Evolutionary conservation across 2,113 vertebrate species (phyloP), one percentile per base, ranked within the genome.

Genomic region (Hypocryptadius cinnamomeus): DNA sequence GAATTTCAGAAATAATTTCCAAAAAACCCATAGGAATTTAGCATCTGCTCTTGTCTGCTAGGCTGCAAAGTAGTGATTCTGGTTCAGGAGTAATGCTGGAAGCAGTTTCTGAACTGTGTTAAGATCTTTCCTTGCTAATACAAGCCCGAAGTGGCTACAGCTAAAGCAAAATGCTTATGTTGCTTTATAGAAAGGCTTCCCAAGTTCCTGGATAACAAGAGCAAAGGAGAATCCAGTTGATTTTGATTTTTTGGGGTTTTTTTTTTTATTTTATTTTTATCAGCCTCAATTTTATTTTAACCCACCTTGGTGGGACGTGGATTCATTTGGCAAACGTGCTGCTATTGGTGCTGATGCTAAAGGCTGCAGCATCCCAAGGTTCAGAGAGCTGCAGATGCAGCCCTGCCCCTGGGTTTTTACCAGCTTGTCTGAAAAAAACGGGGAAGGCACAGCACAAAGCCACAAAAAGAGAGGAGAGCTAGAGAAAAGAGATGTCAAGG

Each of bases 231-330:
- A 89, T 56, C 42, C 54, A 40, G 11, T 20, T 53, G 50, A 45
- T 74, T 59, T 57, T 31, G 3, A 0, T 9, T 16, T 3, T 21
- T 47, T 47, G 21, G 0, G 0, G 4, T 0, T 5, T 28, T 30
- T 51, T 69, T 33, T 54, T 31, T 54, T n/a, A n/a, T 63, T 28
- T 10, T 7, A 10, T 39, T 68, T 53, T 84, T 66, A 11, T 78
- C 35, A 59, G 39, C 9, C 20, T 84, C 25, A 27, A 3, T 77
- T 40, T 40, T 40, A 40, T 40, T 40, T 40, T 40, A 40, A 35
- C 13, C 22, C 25, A 18, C 23, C 15, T 82, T 47, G 44, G 12
- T 0, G 2, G 21, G 35, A 35, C 24, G 30, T 33, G 14, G 40
- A 70, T 87, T 87, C 16, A 14, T 61, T 56, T 77, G 68, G 68